A percentile compares a stretch with the other conserved stretches of the same genome.
These are phyloP conservation scores for Chiridota heheva DNA, from an alignment of 35 echinoderm and acorn worm species.

Conservation along the genomic window DNA sequence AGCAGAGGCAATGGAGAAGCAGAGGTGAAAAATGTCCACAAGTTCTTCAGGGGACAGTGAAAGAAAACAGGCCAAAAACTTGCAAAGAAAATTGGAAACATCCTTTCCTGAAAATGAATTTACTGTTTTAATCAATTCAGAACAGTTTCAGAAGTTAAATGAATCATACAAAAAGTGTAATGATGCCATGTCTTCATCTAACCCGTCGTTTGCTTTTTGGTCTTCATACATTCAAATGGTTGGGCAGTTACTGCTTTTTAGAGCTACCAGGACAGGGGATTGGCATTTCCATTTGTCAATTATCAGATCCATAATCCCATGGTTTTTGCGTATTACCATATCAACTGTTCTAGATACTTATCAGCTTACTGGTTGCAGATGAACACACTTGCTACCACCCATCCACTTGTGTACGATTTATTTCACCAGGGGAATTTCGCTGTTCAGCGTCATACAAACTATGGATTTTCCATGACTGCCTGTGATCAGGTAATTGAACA, in stretches of 20 bases:
- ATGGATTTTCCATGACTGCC: conserved; percentile 54
- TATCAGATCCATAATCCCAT: conserved; percentile 46
- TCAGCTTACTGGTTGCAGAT: conserved; percentile 81
- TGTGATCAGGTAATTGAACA: conserved; percentile 79
- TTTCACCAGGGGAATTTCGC: conserved; percentile 58
- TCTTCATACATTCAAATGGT: conserved; percentile 63
- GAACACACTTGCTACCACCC: conserved; percentile 34
- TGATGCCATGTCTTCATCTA: not conserved
- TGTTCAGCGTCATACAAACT: conserved; percentile 51
- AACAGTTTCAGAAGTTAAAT: conserved; percentile 17
- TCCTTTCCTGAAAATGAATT: conserved; percentile 9
- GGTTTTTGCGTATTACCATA: conserved; percentile 68
- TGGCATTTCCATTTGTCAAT: conserved; percentile 63
- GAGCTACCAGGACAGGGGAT: conserved; percentile 52
- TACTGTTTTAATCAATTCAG: conserved; percentile 4
- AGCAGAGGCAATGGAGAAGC: conserved; percentile 47
- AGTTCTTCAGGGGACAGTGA: conserved; percentile 21
- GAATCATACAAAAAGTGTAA: conserved; percentile 5
- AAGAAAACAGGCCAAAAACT: not conserved
- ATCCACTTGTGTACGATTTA: conserved; percentile 33
- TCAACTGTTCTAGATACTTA: conserved; percentile 67
- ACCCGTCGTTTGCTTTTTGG: conserved; percentile 51
- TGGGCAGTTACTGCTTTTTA: conserved; percentile 37
- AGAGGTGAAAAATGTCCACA: conserved; percentile 47
- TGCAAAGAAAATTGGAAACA: not conserved